Evolutionary conservation across 2,113 vertebrate species (phyloP).

Genomic region (Dissostichus mawsoni): DNA sequence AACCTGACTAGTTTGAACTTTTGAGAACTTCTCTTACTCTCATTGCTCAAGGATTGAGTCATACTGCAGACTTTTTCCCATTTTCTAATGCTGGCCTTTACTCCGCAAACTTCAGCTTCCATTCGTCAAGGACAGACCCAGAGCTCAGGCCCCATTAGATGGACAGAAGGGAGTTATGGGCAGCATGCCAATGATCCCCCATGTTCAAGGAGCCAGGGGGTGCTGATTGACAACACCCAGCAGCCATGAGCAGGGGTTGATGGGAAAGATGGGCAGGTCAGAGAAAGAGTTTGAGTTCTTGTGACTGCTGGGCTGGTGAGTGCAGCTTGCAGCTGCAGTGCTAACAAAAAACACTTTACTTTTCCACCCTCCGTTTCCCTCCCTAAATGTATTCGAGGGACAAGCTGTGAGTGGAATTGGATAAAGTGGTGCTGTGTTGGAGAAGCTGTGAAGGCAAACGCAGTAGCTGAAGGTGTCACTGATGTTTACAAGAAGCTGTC

Average conservation of each 20-base stretch:
- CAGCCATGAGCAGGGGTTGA: conserved; percentile 68
- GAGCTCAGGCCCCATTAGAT: conserved; percentile 55
- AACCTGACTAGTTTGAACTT: conserved; percentile 52
- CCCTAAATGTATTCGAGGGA: conserved; percentile 33
- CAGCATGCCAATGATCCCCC: conserved; percentile 69
- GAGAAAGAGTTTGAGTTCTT: conserved; percentile 50
- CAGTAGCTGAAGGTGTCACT: conserved; percentile 68
- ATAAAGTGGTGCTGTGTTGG: conserved; percentile 24
- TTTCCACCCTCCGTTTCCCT: conserved; percentile 25
- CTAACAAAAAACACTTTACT: conserved; percentile 26
- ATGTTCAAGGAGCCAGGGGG: conserved; percentile 67
- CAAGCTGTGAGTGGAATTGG: conserved; percentile 25
- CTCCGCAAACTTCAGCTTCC: conserved; percentile 49
- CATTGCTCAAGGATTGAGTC: conserved; percentile 74
- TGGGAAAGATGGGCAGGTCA: conserved; percentile 71
- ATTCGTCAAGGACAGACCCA: conserved; percentile 68
- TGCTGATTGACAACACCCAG: conserved; percentile 82
- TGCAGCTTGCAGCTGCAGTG: conserved; percentile 62
- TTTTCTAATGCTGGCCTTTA: conserved; percentile 57
- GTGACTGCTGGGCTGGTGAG: conserved; percentile 58
- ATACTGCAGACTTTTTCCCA: conserved; percentile 36
- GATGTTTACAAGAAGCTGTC: conserved; percentile 66
- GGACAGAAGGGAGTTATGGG: conserved; percentile 68
- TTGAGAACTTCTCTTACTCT: conserved; percentile 39
- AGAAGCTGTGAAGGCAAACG: conserved; percentile 18